A percentile compares a stretch with the other conserved stretches of the same genome.
phyloP scores from a whole-genome alignment of 2,888 invertebrate species.

The Osedax frankpressi region DNA sequence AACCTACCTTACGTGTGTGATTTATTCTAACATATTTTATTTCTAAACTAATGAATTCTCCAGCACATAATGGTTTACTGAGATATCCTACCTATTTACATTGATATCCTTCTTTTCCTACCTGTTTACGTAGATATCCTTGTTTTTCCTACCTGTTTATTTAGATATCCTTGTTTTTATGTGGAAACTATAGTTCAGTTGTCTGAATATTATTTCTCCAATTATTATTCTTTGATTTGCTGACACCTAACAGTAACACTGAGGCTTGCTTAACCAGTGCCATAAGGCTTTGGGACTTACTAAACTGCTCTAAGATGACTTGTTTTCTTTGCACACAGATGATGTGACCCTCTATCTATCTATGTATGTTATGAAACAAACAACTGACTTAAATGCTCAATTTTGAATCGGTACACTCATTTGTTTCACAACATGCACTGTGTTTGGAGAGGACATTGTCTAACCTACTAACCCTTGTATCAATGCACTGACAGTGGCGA shows the following conservation, averaged over 20 bases:
- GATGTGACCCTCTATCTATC: not conserved
- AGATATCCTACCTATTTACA: no score
- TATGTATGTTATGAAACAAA: conserved; percentile 7
- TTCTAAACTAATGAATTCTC: not conserved
- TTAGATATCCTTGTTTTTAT: conserved; percentile 1
- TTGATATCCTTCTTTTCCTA: conserved; percentile 1
- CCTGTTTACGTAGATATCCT: not conserved
- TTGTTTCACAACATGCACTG: not conserved
- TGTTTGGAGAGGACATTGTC: conserved; percentile 4
- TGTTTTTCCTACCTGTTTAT: conserved; percentile 1
- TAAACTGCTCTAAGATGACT: not conserved
- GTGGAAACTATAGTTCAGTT: conserved; percentile 2
- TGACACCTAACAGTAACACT: conserved; percentile 3
- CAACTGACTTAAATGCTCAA: not conserved
- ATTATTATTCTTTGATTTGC: not conserved
- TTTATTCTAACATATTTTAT: conserved; percentile 5
- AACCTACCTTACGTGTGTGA: not conserved
- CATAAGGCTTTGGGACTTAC: conserved; percentile 2
- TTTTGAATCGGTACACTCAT: not conserved
- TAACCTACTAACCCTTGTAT: conserved; percentile 1
- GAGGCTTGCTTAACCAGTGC: not conserved
- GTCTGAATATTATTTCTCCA: not conserved
- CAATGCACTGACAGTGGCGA: conserved; percentile 9
- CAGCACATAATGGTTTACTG: not conserved
- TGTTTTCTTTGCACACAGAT: not conserved